Evolutionary conservation across 30 jellyfish, hydroid and myxozoan species (phyloP).

Genomic region (Hydractinia echinata): DNA sequence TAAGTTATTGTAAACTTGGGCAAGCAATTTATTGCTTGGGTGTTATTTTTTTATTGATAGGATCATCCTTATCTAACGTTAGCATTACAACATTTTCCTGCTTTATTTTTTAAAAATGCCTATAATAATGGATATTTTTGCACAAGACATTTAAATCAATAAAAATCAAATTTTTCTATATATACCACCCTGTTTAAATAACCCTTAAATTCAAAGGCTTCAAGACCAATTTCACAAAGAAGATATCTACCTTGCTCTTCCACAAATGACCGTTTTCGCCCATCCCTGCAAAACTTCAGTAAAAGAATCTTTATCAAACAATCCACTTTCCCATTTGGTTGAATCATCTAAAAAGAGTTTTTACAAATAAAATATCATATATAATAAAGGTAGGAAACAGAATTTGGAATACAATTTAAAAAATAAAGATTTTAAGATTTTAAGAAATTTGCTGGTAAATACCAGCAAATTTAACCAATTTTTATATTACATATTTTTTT

Average conservation of each 20-base stretch:
- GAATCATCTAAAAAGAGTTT: constrained; percentile 24
- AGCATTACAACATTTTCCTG: too few species aligned
- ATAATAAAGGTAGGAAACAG: not conserved
- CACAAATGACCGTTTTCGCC: constrained; percentile 95
- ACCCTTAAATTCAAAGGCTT: too few species aligned
- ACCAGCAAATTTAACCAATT: too few species aligned
- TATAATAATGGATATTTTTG: too few species aligned
- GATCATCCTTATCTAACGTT: not conserved
- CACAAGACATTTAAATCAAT: not conserved
- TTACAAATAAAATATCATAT: not conserved
- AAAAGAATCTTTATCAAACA: constrained; percentile 78
- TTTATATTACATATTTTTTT: not conserved
- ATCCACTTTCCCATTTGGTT: constrained; percentile 82
- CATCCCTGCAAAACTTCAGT: constrained; percentile 85
- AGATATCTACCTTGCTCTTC: constrained; percentile 82
- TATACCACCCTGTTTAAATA: too few species aligned
- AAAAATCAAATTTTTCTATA: not conserved
- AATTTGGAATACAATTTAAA: not conserved
- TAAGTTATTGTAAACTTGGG: too few species aligned
- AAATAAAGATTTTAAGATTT: not conserved
- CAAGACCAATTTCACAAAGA: too few species aligned
- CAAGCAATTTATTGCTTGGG: too few species aligned
- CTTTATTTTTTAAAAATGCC: too few species aligned
- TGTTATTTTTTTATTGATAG: too few species aligned
- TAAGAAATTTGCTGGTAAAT: too few species aligned